A percentile compares a stretch with the other conserved stretches of the same genome.
phyloP scores from a whole-genome alignment of 2,888 invertebrate genomes.

The Lutraria lutraria region DNA sequence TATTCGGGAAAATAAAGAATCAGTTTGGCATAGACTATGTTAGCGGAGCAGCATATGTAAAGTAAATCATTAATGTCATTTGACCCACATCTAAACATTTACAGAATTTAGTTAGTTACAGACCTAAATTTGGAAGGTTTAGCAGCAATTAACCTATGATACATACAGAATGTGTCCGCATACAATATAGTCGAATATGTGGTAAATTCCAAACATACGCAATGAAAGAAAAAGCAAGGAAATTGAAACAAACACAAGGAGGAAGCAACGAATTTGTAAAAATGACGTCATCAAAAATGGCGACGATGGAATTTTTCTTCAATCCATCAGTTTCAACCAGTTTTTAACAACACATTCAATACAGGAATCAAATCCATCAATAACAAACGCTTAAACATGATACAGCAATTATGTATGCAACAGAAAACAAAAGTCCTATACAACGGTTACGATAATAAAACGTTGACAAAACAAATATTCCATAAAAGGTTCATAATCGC shows the following conservation, averaged over 20 bases:
- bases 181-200: neutral
- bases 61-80: neutral
- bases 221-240: neutral
- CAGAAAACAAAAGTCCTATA: neutral
- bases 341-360: neutral
- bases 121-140: neutral
- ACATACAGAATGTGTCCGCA: neutral
- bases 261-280: constrained; percentile 23
- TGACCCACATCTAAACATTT: neutral
- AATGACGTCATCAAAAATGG: constrained; percentile 77
- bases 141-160: neutral
- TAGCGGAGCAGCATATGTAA: no score
- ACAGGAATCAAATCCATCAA: neutral
- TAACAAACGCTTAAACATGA: neutral
- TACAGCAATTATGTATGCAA: neutral
- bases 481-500: constrained; percentile 24
- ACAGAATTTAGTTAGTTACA: neutral
- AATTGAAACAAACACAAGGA: neutral
- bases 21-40: no score
- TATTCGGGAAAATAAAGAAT: no score
- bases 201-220: neutral
- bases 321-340: neutral
- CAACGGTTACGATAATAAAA: neutral
- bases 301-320: constrained; percentile 51
- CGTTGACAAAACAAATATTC: constrained; percentile 25